Evolutionary conservation across 2,797 vertebrate species (phyloP), one percentile per base, ranked within the genome.

Genomic region (Acanthornis magna): DNA sequence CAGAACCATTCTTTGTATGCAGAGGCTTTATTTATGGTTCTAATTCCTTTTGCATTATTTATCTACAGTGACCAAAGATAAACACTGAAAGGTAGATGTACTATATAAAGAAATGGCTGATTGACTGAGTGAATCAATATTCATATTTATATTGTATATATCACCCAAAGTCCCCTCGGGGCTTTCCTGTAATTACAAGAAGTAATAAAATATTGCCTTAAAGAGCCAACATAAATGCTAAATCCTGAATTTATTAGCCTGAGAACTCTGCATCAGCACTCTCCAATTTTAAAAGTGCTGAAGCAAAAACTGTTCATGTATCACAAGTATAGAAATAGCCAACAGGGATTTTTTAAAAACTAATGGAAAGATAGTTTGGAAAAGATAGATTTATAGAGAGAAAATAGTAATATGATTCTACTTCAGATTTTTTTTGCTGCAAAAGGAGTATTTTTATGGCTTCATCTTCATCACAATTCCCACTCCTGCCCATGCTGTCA

Each of bases 171-270:
- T 48, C 38, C 32, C 42, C 53, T 76, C 23, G 25, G 72, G 61
- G 3, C 30, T 91, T 92, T 89, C 19, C 45, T 71, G 34, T 85
- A 92, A 88, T 93, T 93, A 65, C 0, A 0, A 73, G 42, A 66
- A 70, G 51, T 76, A 82, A 85, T 91, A 92, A 96, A 92, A 85
- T 85, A 83, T 21, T 93, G 67, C 61, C 57, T 85, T 87, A 80
- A 95, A 83, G 34, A 83, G 53, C 65, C 65, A 89, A 91, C 50
- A 57, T 91, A 85, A 91, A 91, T 83, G 54, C 30, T 74, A 85
- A 89, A 73, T 54, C 48, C 88, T 72, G 72, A 88, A 93, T 89
- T 95, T 91, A 93, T 83, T 83, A 89, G 57, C 26, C 38, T 78
- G 51, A 66, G 63, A 72, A 67, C 42, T 92, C 78, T 71, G 38